Base-by-base conservation (phyloP, 2,888 invertebrate species). In the Drosophila peninsularis region DNA sequence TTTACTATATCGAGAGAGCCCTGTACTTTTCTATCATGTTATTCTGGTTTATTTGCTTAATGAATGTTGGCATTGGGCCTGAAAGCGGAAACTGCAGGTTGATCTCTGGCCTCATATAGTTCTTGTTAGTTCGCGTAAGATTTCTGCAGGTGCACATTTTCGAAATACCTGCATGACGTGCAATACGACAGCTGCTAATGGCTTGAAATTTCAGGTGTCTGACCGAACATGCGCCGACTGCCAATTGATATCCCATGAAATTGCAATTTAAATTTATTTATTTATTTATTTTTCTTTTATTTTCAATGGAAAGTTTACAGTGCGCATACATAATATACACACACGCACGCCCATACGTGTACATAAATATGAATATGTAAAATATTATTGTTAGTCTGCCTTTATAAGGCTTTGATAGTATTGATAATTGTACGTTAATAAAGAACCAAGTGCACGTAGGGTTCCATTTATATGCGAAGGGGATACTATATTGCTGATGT, bases 131-230 rank as follows among this genome's bases (percentile, higher is more conserved):
- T 57, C 60, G 9, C 53, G 45, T 62, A 49, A n/a, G 36, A 52
- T 64, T 80, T 69, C 52, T 82, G 61, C 72, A 86, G 78, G 73
- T 74, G 77, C 76, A 84, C 75, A 86, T 85, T 71, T 65, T 66
- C 55, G 30, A 67, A 71, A 82, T 86, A 54, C 76, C 68, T 69
- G 41, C 24, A 41, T 53, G 83, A 66, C 83, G 61, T 71, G 49
- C 24, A 19, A 50, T 17, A 53, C 68, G 82, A 83, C 88, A 88
- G 84, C 82, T 78, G 86, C 74, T 86, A 86, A 86, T 88, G 63
- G 74, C 68, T 68, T 63, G 57, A 71, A 74, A 86, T 81, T 70
- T 68, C 65, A 73, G 62, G 74, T 75, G 82, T 70, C 72, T 69
- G 64, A 60, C 53, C 69, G 50, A 19, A 21, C 37, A 44, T 44